Evolutionary conservation across 2,113 vertebrate genomes (phyloP).

Genomic region (Forbesichthys agassizii): DNA sequence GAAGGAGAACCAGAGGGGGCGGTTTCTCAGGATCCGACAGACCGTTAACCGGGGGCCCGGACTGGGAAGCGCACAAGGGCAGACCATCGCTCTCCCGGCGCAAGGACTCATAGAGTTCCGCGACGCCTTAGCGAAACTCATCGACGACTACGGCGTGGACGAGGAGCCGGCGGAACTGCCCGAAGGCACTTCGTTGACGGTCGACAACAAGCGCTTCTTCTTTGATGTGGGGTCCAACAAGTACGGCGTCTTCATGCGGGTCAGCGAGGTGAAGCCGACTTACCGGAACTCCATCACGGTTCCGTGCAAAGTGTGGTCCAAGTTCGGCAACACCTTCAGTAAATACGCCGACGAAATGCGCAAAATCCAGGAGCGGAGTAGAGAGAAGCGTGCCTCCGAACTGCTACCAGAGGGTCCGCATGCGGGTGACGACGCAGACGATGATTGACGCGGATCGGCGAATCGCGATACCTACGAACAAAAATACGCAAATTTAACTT

Average conservation of each 20-base stretch:
- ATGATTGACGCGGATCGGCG: conserved; percentile 83
- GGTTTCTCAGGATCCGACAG: conserved; percentile 97
- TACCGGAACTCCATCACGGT: conserved; percentile 99
- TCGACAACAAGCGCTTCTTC: conserved; percentile 99
- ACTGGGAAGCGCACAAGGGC: conserved; percentile 95
- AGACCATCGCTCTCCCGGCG: conserved; percentile 95
- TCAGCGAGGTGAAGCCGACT: conserved; percentile 98
- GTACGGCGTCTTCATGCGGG: conserved; percentile 98
- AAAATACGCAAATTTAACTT: conserved; percentile 55
- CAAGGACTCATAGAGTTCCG: conserved; percentile 98
- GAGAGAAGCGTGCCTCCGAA: conserved; percentile 91
- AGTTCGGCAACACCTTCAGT: conserved; percentile 97
- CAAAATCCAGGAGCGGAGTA: conserved; percentile 96
- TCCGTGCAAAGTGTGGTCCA: conserved; percentile 98
- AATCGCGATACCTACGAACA: conserved; percentile 41
- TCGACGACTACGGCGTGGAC: conserved; percentile 97
- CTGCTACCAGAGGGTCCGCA: conserved; percentile 82
- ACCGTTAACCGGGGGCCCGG: conserved; percentile 97
- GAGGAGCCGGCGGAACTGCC: conserved; percentile 98
- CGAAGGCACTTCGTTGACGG: conserved; percentile 97
- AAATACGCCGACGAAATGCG: conserved; percentile 98
- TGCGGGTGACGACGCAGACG: conserved; percentile 87
- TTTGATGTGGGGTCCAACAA: conserved; percentile 99
- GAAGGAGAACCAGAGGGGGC: conserved; percentile 98
- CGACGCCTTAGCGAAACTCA: conserved; percentile 96